Evolutionary conservation across 2,888 invertebrate genomes (phyloP).

Genomic region (Drosophila paracracens): DNA sequence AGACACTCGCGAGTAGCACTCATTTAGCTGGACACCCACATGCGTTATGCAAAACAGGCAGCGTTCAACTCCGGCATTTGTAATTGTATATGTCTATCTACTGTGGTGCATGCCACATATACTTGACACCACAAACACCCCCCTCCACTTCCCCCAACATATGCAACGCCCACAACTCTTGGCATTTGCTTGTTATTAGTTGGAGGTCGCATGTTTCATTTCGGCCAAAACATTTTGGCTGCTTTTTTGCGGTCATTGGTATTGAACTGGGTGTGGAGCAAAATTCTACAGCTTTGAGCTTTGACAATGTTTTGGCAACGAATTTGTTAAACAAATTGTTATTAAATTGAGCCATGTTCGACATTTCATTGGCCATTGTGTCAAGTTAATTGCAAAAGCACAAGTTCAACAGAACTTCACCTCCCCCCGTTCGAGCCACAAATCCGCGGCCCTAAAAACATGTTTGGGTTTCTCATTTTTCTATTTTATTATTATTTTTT

Average conservation of each 20-base stretch:
- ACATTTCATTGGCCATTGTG: conserved; percentile 58
- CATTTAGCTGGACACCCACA: conserved; percentile 43
- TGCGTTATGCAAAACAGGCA: conserved; percentile 29
- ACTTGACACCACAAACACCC: conserved; percentile 31
- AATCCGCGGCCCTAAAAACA: conserved; percentile 43
- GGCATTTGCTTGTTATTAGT: conserved; percentile 62
- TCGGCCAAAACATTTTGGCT: conserved; percentile 41
- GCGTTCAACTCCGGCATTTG: conserved; percentile 13
- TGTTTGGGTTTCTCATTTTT: conserved; percentile 15
- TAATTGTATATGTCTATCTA: neutral
- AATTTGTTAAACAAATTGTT: conserved; percentile 68
- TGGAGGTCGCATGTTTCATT: conserved; percentile 64
- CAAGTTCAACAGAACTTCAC: conserved; percentile 5
- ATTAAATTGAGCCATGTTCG: conserved; percentile 48
- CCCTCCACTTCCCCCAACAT: conserved; percentile 3
- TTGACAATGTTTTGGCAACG: conserved; percentile 62
- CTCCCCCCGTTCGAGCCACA: conserved; percentile 1
- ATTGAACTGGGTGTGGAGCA: conserved; percentile 4
- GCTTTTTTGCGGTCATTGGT: conserved; percentile 20
- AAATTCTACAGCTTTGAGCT: neutral
- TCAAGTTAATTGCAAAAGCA: conserved; percentile 42
- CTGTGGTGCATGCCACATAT: conserved; percentile 10
- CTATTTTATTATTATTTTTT: neutral
- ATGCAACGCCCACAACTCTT: conserved; percentile 41
- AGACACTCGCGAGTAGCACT: conserved; percentile 22